phyloP scores from a whole-genome alignment of 2,797 vertebrate species.

The Pelochelys cantorii region DNA sequence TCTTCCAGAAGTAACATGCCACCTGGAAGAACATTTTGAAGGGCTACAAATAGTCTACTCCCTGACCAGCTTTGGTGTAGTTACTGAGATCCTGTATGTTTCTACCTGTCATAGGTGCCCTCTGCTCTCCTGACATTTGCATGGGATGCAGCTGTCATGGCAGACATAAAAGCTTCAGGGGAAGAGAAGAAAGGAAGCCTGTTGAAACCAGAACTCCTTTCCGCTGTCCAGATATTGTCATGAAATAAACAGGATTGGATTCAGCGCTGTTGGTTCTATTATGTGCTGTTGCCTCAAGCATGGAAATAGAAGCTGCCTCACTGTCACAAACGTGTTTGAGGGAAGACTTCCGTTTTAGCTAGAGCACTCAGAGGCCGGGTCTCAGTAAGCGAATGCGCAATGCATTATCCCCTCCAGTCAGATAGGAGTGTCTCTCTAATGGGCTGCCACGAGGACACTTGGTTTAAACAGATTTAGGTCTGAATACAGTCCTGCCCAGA shows the following conservation, averaged over 20 bases:
- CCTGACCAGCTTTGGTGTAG: neutral
- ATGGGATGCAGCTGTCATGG: slow-evolving; percentile 89
- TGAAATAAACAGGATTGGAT: slow-evolving; percentile 81
- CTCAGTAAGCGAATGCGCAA: neutral
- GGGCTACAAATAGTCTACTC: neutral
- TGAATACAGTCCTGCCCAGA: neutral
- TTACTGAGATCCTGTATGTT: neutral
- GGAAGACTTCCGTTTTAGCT: neutral
- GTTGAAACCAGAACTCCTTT: slow-evolving; percentile 86
- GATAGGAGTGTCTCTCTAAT: neutral
- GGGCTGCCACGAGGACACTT: neutral
- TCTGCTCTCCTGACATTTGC: slow-evolving; percentile 90
- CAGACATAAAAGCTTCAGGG: slow-evolving; percentile 86
- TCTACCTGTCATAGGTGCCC: slow-evolving; percentile 84
- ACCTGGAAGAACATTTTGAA: neutral
- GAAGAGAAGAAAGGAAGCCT: slow-evolving; percentile 71
- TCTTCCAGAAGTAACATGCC: neutral
- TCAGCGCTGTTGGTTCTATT: neutral
- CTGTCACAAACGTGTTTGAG: neutral
- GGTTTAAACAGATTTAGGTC: neutral
- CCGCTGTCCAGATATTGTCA: slow-evolving; percentile 82
- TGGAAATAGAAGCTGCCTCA: neutral
- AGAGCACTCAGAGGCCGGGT: accelerated
- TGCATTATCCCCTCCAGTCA: neutral
- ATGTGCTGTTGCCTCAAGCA: neutral